phyloP scores from a whole-genome alignment of 2,113 vertebrate species.

The Circaetus cinerascens region DNA sequence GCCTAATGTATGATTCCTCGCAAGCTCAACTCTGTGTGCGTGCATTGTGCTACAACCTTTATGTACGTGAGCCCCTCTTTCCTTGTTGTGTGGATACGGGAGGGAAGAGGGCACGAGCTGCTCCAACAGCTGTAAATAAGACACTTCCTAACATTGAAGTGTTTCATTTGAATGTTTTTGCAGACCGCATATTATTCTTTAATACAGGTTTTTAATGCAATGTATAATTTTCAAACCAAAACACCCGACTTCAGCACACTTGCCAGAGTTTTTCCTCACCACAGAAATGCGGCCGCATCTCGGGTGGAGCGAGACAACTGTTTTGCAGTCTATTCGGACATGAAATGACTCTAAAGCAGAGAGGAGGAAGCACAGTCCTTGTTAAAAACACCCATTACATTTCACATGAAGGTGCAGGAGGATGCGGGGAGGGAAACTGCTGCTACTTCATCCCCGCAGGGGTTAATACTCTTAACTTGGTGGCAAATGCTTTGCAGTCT shows the following conservation, averaged over 20 bases:
- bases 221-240: conserved; percentile 55
- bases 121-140: conserved; percentile 24
- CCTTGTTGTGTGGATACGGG: not conserved
- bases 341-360: not conserved
- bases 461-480: not conserved
- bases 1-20: conserved; percentile 28
- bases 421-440: not conserved
- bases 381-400: not conserved
- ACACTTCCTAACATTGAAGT: conserved; percentile 30
- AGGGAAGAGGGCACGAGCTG: not conserved
- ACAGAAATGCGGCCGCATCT: conserved; percentile 19
- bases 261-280: conserved; percentile 39
- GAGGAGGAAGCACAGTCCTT: not conserved
- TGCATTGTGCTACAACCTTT: not conserved
- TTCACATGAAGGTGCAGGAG: not conserved
- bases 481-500: not conserved
- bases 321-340: not conserved
- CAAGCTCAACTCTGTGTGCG: not conserved
- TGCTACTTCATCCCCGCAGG: not conserved
- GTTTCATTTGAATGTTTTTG: not conserved
- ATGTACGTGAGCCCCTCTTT: not conserved
- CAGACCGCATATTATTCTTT: conserved; percentile 46
- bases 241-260: not conserved
- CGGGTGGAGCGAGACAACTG: conserved; percentile 6
- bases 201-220: conserved; percentile 30